Base-by-base conservation (phyloP, 92 coral and sea anemone genomes). In the Epizoanthus scotinus region DNA sequence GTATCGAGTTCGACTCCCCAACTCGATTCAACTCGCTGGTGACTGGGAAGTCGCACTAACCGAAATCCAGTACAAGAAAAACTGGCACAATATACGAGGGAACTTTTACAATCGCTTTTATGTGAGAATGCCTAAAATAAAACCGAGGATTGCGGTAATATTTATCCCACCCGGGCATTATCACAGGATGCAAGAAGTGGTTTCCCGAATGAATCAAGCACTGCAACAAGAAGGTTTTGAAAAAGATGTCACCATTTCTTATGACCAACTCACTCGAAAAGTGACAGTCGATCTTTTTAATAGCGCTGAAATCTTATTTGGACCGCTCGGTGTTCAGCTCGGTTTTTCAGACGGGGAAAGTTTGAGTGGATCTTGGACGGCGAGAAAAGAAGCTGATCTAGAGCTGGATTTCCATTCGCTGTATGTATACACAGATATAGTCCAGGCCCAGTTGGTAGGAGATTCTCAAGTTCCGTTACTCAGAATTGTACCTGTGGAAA, bases 381-480 rank as follows among this genome's bases (percentile, higher is more conserved):
- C 88, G 18, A 77, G 79, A 21, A 77, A 64, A 62, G 85, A 78
- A 22, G 85, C 78, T 17, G 87, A 79, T 38, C 2, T 87, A 19
- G 66, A 67, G 24, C 78, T 27, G 14, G 82, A 72, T 9, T 72
- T 82, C 44, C 78, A 64, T 19, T 22, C 73, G 13, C 81, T 83
- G 8, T 87, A 78, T 31, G 56, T 87, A 28, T 87, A 88, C 49
- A 84, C 86, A 52, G 91, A 88, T 49, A 24, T 78, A n/a, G 87
- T 84, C 20, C 60, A 78, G 61, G 31, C 87, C 19, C 88, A 87
- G 63, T 14, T 60, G 15, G 91, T 88, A 0, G 88, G 91, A 0
- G 86, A 88, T 71, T 21, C 79, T 2, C 84, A 55, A 25, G 91
- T 78, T 31, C 36, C 36, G 4, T 31, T 31, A 31, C 36, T 31